These are phyloP conservation scores for Lagenorhynchus albirostris DNA, from an alignment of 2,113 vertebrate species.

Conservation along the genomic window DNA sequence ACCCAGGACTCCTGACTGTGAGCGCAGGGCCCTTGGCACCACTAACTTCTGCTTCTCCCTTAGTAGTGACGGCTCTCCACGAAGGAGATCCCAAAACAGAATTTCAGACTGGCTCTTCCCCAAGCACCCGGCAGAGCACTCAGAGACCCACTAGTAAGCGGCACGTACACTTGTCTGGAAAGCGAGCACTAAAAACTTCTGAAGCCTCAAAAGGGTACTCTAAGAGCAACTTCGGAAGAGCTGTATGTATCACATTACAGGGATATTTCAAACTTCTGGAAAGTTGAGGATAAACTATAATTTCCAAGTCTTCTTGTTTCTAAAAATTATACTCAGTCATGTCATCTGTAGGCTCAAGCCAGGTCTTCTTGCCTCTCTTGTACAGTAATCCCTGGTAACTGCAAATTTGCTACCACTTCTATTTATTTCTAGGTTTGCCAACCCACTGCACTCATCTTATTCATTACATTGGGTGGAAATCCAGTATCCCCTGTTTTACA, in stretches of 20 bases:
- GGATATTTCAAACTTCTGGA: constrained; percentile 31
- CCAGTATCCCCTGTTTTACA: neutral
- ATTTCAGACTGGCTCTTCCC: neutral
- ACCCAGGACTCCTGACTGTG: neutral
- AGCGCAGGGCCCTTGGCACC: neutral
- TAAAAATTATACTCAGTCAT: constrained; percentile 19
- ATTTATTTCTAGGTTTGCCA: neutral
- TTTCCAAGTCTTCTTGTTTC: constrained; percentile 37
- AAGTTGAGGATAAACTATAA: constrained; percentile 24
- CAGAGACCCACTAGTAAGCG: neutral
- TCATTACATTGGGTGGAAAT: neutral
- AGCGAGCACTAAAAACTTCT: neutral
- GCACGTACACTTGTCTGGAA: neutral
- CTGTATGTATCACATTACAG: neutral
- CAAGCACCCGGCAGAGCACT: neutral
- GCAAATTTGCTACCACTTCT: neutral
- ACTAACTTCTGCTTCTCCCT: neutral
- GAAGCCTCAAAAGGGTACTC: neutral
- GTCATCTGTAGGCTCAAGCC: neutral
- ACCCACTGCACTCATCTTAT: neutral
- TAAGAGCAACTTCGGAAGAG: neutral
- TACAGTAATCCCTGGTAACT: neutral
- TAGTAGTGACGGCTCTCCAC: neutral
- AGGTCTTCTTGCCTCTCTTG: neutral
- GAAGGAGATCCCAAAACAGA: neutral